Base-by-base conservation (phyloP, 1,140 invertebrate genomes). In the Drosophila bocki region DNA sequence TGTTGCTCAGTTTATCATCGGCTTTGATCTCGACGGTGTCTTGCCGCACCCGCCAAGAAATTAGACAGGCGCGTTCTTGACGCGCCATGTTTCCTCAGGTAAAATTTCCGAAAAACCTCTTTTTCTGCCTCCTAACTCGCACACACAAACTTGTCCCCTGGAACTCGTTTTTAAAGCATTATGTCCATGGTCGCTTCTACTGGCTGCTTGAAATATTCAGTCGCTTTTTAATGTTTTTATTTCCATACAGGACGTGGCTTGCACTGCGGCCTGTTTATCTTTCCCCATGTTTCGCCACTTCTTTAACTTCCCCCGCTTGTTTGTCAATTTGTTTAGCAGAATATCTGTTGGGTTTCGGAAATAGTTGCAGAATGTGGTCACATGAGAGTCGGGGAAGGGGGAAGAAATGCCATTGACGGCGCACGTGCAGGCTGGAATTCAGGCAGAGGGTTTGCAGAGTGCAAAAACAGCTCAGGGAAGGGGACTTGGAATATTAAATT, bases 301-400 rank as follows among this genome's bases (percentile, higher is more conserved):
- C 37, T 33, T 32, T n/a, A 22, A 64, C 53, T 29, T 41, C 9
- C 60, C 39, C 44, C 8, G 48, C 53, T 67, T 44, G 75, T 51
- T 62, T 72, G 62, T 61, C 80, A 69, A 74, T 74, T 82, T 64
- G 68, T 57, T 78, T 61, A 48, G 47, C 47, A 60, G 71, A 82
- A 78, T 72, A 77, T 78, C 82, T 82, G 59, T 39, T 59, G 39
- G 70, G 62, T 17, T 69, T 45, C 35, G 61, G 48, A 59, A 61
- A 57, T 58, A 60, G 50, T 62, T 74, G 42, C 22, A 47, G 60
- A 56, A 44, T 47, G 26, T 19, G 42, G 26, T 29, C 54, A 17
- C 37, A 42, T 60, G 29, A 6, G 22, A 2, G 26, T 2, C 0
- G 26, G 26, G 13, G 2, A 4, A 15, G n/a, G 9, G 12, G 3